phyloP scores from a whole-genome alignment of 2,113 vertebrate species.

The Myiopsitta monachus region DNA sequence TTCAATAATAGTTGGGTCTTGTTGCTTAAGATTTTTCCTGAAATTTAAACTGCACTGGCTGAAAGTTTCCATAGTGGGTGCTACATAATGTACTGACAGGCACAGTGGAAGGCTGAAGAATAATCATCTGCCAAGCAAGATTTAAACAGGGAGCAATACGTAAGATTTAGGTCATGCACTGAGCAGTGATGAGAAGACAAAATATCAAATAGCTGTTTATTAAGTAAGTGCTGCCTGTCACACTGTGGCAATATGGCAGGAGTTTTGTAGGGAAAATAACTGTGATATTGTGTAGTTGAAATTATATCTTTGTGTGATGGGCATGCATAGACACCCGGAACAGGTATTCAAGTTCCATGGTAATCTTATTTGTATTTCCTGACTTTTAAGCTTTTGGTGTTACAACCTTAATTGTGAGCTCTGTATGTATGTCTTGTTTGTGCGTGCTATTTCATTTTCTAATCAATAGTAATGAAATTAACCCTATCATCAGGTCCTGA shows the following conservation, averaged over 20 bases:
- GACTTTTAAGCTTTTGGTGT: neutral
- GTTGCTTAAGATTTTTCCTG: neutral
- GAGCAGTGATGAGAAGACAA: constrained; percentile 6
- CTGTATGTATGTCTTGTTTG: neutral
- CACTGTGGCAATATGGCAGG: neutral
- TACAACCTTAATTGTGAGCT: neutral
- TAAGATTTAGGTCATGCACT: neutral
- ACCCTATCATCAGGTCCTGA: neutral
- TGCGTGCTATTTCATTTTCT: neutral
- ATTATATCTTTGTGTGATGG: neutral
- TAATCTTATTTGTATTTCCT: neutral
- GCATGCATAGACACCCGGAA: no score
- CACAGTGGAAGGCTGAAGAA: neutral
- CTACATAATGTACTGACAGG: neutral
- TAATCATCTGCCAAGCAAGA: neutral
- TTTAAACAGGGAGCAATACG: neutral
- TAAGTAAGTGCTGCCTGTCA: neutral
- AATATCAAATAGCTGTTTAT: neutral
- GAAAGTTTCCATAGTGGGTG: neutral
- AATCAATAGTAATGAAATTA: neutral
- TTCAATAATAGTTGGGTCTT: neutral
- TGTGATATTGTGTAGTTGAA: neutral
- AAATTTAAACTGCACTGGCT: neutral
- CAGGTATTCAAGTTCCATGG: neutral
- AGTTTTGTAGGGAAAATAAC: neutral